Base-by-base conservation (phyloP, 2,888 invertebrate genomes). In the Parnassius glacialis region DNA sequence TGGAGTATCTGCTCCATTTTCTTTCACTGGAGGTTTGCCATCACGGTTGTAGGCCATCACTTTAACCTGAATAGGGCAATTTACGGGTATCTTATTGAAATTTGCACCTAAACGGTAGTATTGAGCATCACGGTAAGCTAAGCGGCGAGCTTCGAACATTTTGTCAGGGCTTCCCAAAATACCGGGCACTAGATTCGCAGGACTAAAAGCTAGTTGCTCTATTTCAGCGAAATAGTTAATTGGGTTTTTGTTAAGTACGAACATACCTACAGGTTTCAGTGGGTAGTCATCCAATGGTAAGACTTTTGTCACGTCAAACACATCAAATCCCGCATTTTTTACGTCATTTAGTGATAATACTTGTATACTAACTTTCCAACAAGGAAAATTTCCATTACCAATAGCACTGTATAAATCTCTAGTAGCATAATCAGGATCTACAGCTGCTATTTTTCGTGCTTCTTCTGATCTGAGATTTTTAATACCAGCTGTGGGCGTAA, bases 121-220 rank as follows among this genome's bases (percentile, higher is more conserved):
- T 74, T 98, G 98, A 0, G 98, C 97, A 81, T 98, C 98, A 2
- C 95, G 93, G 78, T 99, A 97, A 0, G 96, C 93, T 78, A 97
- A 95, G 0, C 97, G 91, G 64, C 97, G 94, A 9, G 96, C 96
- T 82, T 95, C 94, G 62, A 98, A 93, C 94, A 98, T 95, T 84
- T 96, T 97, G 80, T 98, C 98, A 0, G 97, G 97, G 43, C 96
- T 96, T 10, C 97, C 93, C 72, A 97, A 96, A 69, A 98, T 96
- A 53, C 98, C 98, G 3, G 97, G 97, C 11, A 97, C 94, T 90
- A 98, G 84, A 83, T 97, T 96, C 9, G 96, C 94, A 0, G 98
- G 98, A 76, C 94, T 95, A 80, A 96, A 97, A 0, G 97, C 98
- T 56, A 96, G 83, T 84, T 98, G 97, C 82, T 98, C 98, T 48